A percentile compares a stretch with the other conserved stretches of the same genome.
Conservation (phyloP, 1,140 invertebrate genomes). For the Trichonephila inaurata region DNA sequence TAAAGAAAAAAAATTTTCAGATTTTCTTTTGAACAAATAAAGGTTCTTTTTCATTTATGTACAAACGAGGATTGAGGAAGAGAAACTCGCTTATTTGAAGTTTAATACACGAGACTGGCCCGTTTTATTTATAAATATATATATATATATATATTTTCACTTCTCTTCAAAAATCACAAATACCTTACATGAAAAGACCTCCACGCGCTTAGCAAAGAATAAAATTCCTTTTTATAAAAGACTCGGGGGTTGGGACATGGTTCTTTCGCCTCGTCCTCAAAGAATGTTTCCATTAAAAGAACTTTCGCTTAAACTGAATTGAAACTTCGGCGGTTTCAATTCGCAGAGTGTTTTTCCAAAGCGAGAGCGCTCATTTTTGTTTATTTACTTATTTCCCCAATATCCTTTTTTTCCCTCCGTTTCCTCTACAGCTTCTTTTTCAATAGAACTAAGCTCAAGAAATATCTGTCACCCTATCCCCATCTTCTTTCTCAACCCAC, state of each 20-base stretch:
- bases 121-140: neutral
- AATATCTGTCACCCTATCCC: neutral
- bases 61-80: neutral
- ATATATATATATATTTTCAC: neutral
- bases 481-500: neutral
- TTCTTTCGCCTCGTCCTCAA: slow-evolving; percentile 26
- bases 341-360: slow-evolving; percentile 64
- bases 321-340: slow-evolving; percentile 73
- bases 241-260: neutral
- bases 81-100: neutral
- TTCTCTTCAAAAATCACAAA: slow-evolving; percentile 3
- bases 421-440: neutral
- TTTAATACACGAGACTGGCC: neutral
- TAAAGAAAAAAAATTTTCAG: neutral
- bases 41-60: neutral
- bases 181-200: neutral
- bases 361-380: slow-evolving; percentile 12
- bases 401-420: slow-evolving; percentile 17
- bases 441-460: neutral
- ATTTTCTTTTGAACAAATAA: neutral
- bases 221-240: slow-evolving; percentile 23
- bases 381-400: neutral
- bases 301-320: slow-evolving; percentile 73
- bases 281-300: slow-evolving; percentile 74
- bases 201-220: neutral